Evolutionary conservation across 2,113 vertebrate species (phyloP), one percentile per base, ranked within the genome.

Genomic region (Archilochus colubris): DNA sequence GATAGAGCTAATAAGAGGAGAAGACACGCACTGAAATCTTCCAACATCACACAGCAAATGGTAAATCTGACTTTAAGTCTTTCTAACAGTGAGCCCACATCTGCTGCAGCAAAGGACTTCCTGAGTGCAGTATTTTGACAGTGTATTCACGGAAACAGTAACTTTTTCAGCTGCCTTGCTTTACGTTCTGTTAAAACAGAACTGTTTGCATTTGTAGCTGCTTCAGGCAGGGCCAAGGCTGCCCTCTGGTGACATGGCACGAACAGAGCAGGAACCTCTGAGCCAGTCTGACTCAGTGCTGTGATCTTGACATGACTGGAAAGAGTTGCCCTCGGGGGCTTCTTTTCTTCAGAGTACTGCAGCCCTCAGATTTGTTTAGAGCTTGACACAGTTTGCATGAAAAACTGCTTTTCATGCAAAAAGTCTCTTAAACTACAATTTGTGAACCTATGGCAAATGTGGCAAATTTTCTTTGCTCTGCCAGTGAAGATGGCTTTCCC

Each of bases 31-130:
- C 2, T 89, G 75, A 31, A 77, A 40, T 22, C 95, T 82, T 48
- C 94, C 12, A 44, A 76, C 69, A 44, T 83, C 75, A 72, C 14
- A 1, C 88, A 91, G 54, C 72, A 88, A 86, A 89, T 91, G 96
- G 97, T 97, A 97, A 97, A 77, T 74, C 73, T 67, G 50, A 51
- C 25, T 91, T 77, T 36, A 31, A 66, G 43, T 28, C 9, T 2
- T 22, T 46, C 38, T 83, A 69, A 25, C 28, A 51, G 85, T 48
- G 36, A 62, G 43, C 12, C 17, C 11, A 6, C 7, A 18, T 48
- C 51, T 69, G 46, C 88, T 85, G 9, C 50, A 68, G 70, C 54
- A 69, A 19, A 87, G 55, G 68, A 25, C 15, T 86, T 50, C 13
- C 2, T 54, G 28, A 84, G 44, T 27, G n/a, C 31, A 91, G n/a